phyloP scores from a whole-genome alignment of 2,888 invertebrate species.

The Cremastinae sp. region DNA sequence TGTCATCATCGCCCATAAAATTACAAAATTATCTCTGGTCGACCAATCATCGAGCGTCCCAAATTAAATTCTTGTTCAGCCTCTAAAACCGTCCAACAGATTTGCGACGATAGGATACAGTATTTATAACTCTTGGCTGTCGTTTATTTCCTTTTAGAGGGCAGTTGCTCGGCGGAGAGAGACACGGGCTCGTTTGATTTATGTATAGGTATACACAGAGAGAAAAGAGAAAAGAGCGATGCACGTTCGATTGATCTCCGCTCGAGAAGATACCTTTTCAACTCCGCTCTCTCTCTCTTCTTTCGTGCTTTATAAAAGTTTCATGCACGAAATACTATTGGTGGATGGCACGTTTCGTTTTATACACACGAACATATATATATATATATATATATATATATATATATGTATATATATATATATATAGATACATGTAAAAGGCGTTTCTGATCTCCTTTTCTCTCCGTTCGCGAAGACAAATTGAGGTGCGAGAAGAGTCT shows the following conservation, averaged over 20 bases:
- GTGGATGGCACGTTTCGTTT: constrained; percentile 59
- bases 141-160: constrained; percentile 66
- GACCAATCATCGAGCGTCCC: constrained; percentile 6
- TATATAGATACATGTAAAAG: constrained; percentile 14
- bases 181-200: constrained; percentile 45
- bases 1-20: constrained; percentile 8
- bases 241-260: constrained; percentile 41
- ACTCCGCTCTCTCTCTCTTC: constrained; percentile 16
- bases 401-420: constrained; percentile 19
- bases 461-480: constrained; percentile 61
- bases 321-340: constrained; percentile 65
- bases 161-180: constrained; percentile 40
- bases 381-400: constrained; percentile 13
- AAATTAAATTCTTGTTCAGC: constrained; percentile 22
- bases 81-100: constrained; percentile 17
- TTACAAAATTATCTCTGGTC: constrained; percentile 15
- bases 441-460: constrained; percentile 38
- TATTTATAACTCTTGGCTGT: constrained; percentile 47
- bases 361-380: constrained; percentile 18
- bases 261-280: constrained; percentile 54
- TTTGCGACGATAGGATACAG: constrained; percentile 22
- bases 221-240: not conserved
- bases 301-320: constrained; percentile 67
- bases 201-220: not conserved
- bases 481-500: constrained; percentile 60